Percentiles rank a stretch among this genome's conserved stretches.
These are phyloP conservation scores for Tubulanus polymorphus DNA, from an alignment of 2,888 invertebrate species.

Conservation along the genomic window DNA sequence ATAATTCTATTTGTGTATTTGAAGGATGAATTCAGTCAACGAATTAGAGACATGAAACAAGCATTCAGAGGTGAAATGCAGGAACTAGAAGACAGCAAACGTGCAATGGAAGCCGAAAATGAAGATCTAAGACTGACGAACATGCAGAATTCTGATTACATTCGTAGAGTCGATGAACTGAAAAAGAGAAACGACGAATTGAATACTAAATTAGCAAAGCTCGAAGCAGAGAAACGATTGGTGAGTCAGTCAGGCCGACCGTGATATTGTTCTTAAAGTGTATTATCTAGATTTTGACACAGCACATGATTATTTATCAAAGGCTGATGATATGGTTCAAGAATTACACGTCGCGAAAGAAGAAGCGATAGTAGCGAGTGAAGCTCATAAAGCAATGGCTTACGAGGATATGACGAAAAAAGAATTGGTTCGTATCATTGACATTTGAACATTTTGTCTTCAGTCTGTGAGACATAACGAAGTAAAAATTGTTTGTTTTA, in stretches of 20 bases:
- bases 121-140: neutral
- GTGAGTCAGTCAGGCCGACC: too few relatives aligned
- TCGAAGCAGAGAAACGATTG: too few relatives aligned
- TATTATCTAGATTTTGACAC: too few relatives aligned
- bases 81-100: neutral
- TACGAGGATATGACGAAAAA: neutral
- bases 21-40: neutral
- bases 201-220: too few relatives aligned
- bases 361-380: neutral
- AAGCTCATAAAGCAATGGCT: neutral
- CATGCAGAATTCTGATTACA: neutral
- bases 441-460: too few relatives aligned
- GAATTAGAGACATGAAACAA: neutral
- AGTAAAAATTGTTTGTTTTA: too few relatives aligned
- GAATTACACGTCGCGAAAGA: neutral
- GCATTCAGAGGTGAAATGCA: neutral
- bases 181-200: neutral
- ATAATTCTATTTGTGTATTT: neutral
- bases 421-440: too few relatives aligned
- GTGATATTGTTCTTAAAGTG: too few relatives aligned
- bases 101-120: neutral
- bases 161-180: neutral
- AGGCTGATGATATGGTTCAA: too few relatives aligned
- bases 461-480: too few relatives aligned
- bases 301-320: too few relatives aligned